Evolutionary conservation across 2,113 vertebrate genomes (phyloP).

Genomic region (Leuciscus idus): DNA sequence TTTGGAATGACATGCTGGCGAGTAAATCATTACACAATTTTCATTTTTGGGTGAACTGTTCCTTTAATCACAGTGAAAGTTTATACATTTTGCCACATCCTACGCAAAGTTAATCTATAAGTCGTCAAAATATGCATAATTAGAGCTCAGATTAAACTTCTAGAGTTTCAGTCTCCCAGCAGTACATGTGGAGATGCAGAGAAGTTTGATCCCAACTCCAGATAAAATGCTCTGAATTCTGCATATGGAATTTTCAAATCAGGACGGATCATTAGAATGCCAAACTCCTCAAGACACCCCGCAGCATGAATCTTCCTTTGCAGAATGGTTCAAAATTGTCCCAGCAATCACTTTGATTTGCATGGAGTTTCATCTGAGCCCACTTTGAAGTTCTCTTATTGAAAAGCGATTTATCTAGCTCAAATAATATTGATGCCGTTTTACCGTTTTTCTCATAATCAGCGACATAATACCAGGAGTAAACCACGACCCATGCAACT

Average conservation of each 20-base stretch:
- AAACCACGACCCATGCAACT: constrained; percentile 1
- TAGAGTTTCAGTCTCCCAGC: background rate
- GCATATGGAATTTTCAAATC: background rate
- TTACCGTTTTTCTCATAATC: constrained; percentile 14
- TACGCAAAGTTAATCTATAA: background rate
- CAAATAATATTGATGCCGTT: constrained; percentile 21
- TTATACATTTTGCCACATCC: background rate
- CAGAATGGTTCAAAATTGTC: background rate
- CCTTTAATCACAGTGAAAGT: background rate
- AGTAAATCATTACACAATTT: background rate
- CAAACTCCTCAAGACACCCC: background rate
- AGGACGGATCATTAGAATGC: background rate
- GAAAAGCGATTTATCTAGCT: constrained; percentile 33
- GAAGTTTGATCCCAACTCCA: background rate
- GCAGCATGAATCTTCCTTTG: background rate
- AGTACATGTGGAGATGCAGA: background rate
- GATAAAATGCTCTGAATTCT: constrained; percentile 3
- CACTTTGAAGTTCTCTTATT: constrained; percentile 14
- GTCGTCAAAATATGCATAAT: background rate
- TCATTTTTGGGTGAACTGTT: background rate
- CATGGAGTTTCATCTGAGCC: background rate
- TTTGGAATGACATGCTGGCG: background rate
- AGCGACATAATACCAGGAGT: constrained; percentile 1
- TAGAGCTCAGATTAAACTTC: background rate
- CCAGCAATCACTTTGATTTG: constrained; percentile 19